Base-by-base conservation (phyloP, 2,113 vertebrate genomes). In the Campylorhamphus procurvoides region DNA sequence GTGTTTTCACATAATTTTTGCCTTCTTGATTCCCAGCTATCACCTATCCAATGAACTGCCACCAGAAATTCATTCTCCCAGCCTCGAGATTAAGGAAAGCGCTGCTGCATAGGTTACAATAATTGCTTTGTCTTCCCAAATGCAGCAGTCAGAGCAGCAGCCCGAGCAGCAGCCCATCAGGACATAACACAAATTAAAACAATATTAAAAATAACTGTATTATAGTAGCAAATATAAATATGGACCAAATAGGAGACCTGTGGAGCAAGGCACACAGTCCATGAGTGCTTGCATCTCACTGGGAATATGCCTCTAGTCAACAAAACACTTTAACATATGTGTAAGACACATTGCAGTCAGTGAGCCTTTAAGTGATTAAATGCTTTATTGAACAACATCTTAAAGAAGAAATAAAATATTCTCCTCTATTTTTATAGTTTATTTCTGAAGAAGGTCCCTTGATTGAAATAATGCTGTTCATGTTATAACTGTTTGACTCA, bases 331-430 rank as follows among this genome's bases (percentile, higher is more conserved):
- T 27, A 46, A 55, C 79, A 31, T 55, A 69, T 23, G 33, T 66
- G 5, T 52, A 88, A 90, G 27, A 74, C 49, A 55, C 39, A 46
- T 15, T 83, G 67, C 46, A 94, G 28, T 14, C 75, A 85, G 49
- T 53, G 27, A 79, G 39, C 55, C 63, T 73, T 80, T 90, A 76
- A 88, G 63, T 77, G 33, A 93, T 84, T 46, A 91, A 93, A 58
- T 73, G 47, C 31, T 89, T 88, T 90, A 80, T 56, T 50, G 72
- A 93, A 81, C 47, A 95, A 82, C 13, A 86, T 15, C n/a, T 90
- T 94, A 58, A 92, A 88, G 63, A 92, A 78, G 28, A 93, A 91
- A 81, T 64, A 77, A 77, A 91, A 64, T 28, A 81, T 73, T 53
- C 31, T 27, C 20, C 50, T 46, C 13, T 59, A 19, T 66, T 83